Evolutionary conservation across 2,888 invertebrate species (phyloP).

Genomic region (Gymnocheta viridis): DNA sequence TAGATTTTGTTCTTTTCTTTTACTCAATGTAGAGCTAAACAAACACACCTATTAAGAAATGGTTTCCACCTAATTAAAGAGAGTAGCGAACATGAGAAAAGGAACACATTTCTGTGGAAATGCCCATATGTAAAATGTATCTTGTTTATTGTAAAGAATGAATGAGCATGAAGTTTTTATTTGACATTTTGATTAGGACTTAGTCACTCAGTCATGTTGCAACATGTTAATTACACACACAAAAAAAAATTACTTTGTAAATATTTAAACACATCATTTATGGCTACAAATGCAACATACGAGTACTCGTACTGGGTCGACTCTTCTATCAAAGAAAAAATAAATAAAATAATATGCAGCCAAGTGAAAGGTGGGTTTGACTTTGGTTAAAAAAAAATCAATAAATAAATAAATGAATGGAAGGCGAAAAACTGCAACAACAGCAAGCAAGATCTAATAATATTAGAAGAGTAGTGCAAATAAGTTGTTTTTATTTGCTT

Average conservation of each 20-base stretch:
- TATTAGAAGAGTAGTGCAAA: constrained; percentile 1
- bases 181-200: constrained; percentile 69
- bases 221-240: constrained; percentile 62
- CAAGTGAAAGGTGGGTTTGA: constrained; percentile 58
- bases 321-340: background rate
- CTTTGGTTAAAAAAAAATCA: constrained; percentile 46
- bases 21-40: background rate
- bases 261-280: constrained; percentile 32
- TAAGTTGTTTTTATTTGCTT: constrained; percentile 12
- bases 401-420: constrained; percentile 27
- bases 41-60: too few relatives aligned
- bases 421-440: constrained; percentile 20
- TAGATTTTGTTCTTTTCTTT: too few relatives aligned
- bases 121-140: too few relatives aligned
- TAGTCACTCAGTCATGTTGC: constrained; percentile 51
- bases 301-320: background rate
- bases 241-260: constrained; percentile 26
- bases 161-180: constrained; percentile 39
- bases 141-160: constrained; percentile 1
- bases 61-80: too few relatives aligned
- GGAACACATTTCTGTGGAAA: too few relatives aligned
- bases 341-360: background rate
- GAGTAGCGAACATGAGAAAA: too few relatives aligned
- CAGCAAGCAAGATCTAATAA: constrained; percentile 21
- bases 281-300: constrained; percentile 9